A percentile compares a stretch with the other conserved stretches of the same genome.
Evolutionary conservation across 2,113 vertebrate species (phyloP).

Genomic region (Psammodynastes pulverulentus): DNA sequence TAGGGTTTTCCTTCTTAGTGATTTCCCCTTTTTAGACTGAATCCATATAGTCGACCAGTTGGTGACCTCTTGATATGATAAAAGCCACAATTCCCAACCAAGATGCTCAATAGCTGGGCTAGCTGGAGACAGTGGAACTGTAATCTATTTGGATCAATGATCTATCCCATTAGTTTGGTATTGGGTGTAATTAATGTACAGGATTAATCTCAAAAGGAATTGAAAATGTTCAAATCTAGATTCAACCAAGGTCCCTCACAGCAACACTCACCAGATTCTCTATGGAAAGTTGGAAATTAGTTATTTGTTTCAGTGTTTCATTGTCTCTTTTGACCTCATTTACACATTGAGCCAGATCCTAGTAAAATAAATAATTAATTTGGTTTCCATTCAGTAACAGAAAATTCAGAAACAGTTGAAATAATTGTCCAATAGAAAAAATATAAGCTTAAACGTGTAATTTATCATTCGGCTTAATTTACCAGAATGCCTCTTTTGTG

Average conservation of each 20-base stretch:
- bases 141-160: neutral
- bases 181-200: neutral
- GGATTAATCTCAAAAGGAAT: neutral
- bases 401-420: neutral
- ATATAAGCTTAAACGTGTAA: neutral
- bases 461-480: neutral
- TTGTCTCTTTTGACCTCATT: constrained; percentile 92
- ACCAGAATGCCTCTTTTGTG: neutral
- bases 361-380: neutral
- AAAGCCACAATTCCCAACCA: neutral
- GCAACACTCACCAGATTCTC: constrained; percentile 76
- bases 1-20: neutral
- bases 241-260: neutral
- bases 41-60: neutral
- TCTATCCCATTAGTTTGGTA: neutral
- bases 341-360: constrained; percentile 88
- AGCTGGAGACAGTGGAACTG: neutral
- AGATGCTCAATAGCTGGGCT: neutral
- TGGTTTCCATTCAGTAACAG: neutral
- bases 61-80: neutral
- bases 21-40: neutral
- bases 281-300: constrained; percentile 85
- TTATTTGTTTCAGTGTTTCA: constrained; percentile 86
- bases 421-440: neutral
- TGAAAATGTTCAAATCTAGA: neutral